Base-by-base conservation (phyloP, 2,797 vertebrate species). In the Lepus oiostolus region DNA sequence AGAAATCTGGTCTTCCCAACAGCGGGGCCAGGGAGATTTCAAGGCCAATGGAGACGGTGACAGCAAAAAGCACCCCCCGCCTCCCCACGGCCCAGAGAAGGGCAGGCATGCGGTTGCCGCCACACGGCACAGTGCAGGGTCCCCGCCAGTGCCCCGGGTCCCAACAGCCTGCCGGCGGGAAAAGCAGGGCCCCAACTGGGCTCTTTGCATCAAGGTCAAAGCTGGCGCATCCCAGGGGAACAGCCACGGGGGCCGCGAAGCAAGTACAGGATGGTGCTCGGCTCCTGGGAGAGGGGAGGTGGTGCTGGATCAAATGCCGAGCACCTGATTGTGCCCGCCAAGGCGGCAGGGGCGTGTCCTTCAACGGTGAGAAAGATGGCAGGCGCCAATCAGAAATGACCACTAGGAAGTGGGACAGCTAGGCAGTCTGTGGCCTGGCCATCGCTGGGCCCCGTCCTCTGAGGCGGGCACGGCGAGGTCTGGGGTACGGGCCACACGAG, bases 231-330 rank as follows among this genome's bases (percentile, higher is more conserved):
- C 16, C 4, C 68, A 2, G n/a, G 54, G 71, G 21, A 52, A 38
- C 65, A 22, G 42, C 30, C n/a, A 2, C 0, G 1, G 2, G 62
- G 7, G 22, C n/a, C 2, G 0, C 0, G 7, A 26, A 30, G 52
- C 60, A 35, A 82, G 90, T 35, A 42, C 60, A 42, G 76, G 84
- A 68, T 13, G 50, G 75, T 1, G 7, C 60, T 52, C 32, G 62
- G 28, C 47, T 75, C 54, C 42, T 0, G 32, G 54, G 26, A 62
- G 86, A 16, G 30, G 24, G 14, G 54, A 5, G 24, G 0, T 0
- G 0, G 5, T 32, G n/a, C 81, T 74, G 21, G 35, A 50, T 14
- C 30, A 22, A 12, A 16, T 42, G 52, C 80, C 2, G 3, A 86
- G 60, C 32, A 50, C 35, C 32, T 50, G 82, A 76, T 21, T 50